Percentiles rank a stretch among this genome's conserved stretches.
These are phyloP conservation scores for Drosophila melanosoma DNA, from an alignment of 2,888 invertebrate genomes.

Conservation along the genomic window DNA sequence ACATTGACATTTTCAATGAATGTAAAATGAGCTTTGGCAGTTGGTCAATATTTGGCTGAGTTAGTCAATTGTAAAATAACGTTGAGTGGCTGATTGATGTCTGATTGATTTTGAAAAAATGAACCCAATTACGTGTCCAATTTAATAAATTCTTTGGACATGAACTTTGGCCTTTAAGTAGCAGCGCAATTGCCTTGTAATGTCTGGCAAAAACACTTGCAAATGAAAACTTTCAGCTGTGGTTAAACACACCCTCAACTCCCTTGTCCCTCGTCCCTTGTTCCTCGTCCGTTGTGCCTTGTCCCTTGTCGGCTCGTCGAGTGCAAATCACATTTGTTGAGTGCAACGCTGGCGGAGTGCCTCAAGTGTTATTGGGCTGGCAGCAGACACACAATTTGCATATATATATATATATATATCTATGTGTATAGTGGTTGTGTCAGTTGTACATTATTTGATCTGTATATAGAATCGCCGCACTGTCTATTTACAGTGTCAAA, in stretches of 20 bases:
- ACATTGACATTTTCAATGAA: slow-evolving; percentile 64
- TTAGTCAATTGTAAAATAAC: background rate
- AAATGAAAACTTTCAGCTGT: slow-evolving; percentile 18
- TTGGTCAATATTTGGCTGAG: slow-evolving; percentile 63
- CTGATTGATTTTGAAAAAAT: slow-evolving; percentile 56
- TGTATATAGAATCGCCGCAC: slow-evolving; percentile 7
- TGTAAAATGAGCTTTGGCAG: slow-evolving; percentile 60
- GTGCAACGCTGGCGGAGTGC: slow-evolving; percentile 24
- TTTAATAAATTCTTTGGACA: slow-evolving; percentile 46
- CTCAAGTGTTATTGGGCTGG: slow-evolving; percentile 22
- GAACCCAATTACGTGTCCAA: slow-evolving; percentile 65
- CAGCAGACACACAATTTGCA: slow-evolving; percentile 29
- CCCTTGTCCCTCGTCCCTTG: background rate
- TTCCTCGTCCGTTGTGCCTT: background rate
- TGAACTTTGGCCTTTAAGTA: slow-evolving; percentile 42
- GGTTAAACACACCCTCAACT: background rate
- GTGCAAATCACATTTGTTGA: slow-evolving; percentile 40
- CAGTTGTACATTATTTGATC: slow-evolving; percentile 43
- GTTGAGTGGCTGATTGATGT: slow-evolving; percentile 2
- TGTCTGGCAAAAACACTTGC: slow-evolving; percentile 14
- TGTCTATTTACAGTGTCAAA: background rate
- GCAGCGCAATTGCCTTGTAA: slow-evolving; percentile 14
- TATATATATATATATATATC: slow-evolving; percentile 5
- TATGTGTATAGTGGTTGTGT: background rate
- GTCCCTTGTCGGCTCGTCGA: slow-evolving; percentile 3